phyloP scores from a whole-genome alignment of 2,797 vertebrate genomes.

The Danio jaintianensis region DNA sequence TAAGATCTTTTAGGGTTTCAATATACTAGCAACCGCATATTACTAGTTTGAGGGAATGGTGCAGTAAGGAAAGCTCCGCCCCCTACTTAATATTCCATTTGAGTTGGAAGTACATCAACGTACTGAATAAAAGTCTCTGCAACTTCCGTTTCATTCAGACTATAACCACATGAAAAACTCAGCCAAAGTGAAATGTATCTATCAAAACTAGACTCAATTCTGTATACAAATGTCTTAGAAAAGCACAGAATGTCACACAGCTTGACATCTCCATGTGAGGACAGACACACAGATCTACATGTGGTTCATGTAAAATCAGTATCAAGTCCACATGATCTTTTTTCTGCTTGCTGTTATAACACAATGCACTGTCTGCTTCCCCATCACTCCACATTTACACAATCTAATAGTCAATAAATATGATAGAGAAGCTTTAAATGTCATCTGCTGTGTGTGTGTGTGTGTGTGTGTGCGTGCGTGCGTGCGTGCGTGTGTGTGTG shows the following conservation, averaged over 20 bases:
- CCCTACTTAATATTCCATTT: no score
- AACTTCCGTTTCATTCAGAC: no score
- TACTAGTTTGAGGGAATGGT: no score
- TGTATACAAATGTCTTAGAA: background rate
- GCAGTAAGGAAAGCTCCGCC: no score
- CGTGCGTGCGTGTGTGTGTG: background rate
- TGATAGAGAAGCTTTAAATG: conserved; percentile 16
- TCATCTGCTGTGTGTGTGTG: conserved; percentile 2
- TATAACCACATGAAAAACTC: no score
- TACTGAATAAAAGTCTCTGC: no score
- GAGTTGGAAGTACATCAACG: no score
- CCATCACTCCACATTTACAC: conserved; percentile 3
- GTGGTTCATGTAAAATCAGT: conserved; percentile 5
- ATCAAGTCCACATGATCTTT: background rate
- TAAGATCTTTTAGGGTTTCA: no score
- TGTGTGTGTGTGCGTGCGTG: background rate
- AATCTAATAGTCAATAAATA: conserved; percentile 29
- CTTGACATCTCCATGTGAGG: background rate
- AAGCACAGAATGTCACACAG: background rate
- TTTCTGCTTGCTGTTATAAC: conserved; percentile 17
- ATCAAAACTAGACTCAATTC: background rate
- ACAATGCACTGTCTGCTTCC: conserved; percentile 32
- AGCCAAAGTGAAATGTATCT: no score
- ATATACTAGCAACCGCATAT: no score
- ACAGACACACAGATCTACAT: background rate